Evolutionary conservation across 2,888 invertebrate genomes (phyloP), one percentile per base, ranked within the genome.

Genomic region (Drosophila flavopinicola): DNA sequence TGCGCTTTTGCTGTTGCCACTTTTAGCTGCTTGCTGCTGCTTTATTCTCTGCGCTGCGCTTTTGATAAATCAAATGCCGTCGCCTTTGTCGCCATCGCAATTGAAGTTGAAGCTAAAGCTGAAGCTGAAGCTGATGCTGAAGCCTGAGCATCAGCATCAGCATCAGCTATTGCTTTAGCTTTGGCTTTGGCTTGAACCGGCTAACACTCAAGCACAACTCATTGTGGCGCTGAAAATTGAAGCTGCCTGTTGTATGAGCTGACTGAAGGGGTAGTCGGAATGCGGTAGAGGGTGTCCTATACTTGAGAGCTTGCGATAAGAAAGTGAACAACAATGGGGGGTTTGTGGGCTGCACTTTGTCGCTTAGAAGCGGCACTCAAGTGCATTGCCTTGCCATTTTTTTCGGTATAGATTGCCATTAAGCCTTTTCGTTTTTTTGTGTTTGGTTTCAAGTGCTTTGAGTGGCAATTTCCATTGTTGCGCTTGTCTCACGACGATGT

Each of bases 221-320:
- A 75, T 80, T 78, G 82, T 78, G 54, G 65, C 54, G 69, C 73
- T 57, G 61, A 32, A 78, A 84, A 84, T 84, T 84, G 85, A 80
- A 84, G 64, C 53, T 39, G 45, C 23, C 23, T 39, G n/a, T 27
- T 32, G 17, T 49, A 27, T 29, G 27, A 24, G 25, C n/a, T 11
- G 17, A 11, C 7, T 5, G 13, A 0, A 2, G 11, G 13, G 6
- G 20, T 20, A 20, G 20, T 17, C 20, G 30, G n/a, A 5, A 13
- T n/a, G 7, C 10, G 33, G 27, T 29, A 9, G 32, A 9, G 3
- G 17, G 44, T 17, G n/a, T 29, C 6, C 44, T 37, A 27, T 59
- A 66, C 78, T 82, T 68, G 58, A 78, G 66, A 56, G 64, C 52
- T 35, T 45, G 63, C 74, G 76, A 84, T 78, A 80, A 73, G 80